These are phyloP conservation scores for Smutsia gigantea DNA, from an alignment of 2,797 vertebrate species.

Conservation along the genomic window DNA sequence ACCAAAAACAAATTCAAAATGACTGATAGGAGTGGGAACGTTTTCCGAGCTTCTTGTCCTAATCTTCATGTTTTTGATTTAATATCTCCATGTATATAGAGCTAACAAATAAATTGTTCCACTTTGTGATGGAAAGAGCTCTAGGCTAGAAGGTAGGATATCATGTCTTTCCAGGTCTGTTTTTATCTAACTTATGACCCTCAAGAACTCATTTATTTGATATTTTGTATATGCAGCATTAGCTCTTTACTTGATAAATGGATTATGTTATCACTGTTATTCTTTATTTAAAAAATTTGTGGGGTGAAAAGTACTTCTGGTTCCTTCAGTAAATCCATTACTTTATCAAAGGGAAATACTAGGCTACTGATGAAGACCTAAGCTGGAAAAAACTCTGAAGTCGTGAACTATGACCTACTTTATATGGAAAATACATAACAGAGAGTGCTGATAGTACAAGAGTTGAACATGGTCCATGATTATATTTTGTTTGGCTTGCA, in stretches of 20 bases:
- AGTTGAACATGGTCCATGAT: background rate
- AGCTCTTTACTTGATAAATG: background rate
- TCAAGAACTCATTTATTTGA: background rate
- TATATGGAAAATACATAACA: background rate
- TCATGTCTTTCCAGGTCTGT: background rate
- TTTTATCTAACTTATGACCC: background rate
- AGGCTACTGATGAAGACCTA: background rate
- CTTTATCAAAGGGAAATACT: background rate
- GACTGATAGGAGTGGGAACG: background rate
- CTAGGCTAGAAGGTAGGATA: background rate
- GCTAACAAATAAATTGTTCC: background rate
- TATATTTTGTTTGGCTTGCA: background rate
- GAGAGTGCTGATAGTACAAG: background rate
- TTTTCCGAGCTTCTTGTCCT: background rate
- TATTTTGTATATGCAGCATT: background rate
- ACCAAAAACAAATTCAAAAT: background rate
- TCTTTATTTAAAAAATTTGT: background rate
- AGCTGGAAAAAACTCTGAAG: background rate
- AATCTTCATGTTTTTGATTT: background rate
- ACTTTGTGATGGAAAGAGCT: background rate
- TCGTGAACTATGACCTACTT: background rate
- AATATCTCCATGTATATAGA: background rate
- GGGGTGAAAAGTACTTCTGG: background rate
- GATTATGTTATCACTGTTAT: background rate
- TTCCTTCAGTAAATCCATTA: background rate